phyloP scores from a whole-genome alignment of 2,113 vertebrate genomes.

The Loxodonta africana region DNA sequence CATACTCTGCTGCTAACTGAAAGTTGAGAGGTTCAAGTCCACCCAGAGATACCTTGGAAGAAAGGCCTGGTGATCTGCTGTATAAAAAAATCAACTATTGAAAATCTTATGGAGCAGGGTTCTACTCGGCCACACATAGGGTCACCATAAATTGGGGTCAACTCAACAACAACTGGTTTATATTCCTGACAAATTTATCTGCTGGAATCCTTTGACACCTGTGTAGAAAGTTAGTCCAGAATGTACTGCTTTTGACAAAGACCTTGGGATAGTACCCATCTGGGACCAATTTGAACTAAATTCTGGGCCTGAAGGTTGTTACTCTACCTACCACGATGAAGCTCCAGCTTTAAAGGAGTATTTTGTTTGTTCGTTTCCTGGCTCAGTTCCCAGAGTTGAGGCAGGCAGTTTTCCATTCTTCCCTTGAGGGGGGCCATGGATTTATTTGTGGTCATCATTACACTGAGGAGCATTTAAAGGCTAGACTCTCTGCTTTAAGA shows the following conservation, averaged over 20 bases:
- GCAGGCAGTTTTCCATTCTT: neutral
- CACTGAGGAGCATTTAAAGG: neutral
- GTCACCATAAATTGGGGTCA: neutral
- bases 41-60: too few relatives aligned
- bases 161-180: neutral
- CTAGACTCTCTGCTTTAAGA: neutral
- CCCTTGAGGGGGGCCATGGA: neutral
- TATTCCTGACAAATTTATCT: neutral
- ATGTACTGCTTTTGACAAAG: neutral
- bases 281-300: neutral
- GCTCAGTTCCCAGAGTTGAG: neutral
- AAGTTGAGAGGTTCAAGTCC: too few relatives aligned
- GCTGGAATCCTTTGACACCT: neutral
- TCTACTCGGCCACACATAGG: neutral
- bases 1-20: too few relatives aligned
- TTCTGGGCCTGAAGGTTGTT: neutral
- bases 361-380: neutral
- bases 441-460: constrained; percentile 32
- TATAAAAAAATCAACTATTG: too few relatives aligned
- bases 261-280: neutral
- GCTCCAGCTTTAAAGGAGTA: neutral
- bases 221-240: neutral
- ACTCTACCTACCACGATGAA: neutral
- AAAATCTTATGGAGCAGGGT: neutral
- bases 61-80: too few relatives aligned